Base-by-base conservation (phyloP, 2,888 invertebrate species). In the Scaptomyza cyrtandrae region DNA sequence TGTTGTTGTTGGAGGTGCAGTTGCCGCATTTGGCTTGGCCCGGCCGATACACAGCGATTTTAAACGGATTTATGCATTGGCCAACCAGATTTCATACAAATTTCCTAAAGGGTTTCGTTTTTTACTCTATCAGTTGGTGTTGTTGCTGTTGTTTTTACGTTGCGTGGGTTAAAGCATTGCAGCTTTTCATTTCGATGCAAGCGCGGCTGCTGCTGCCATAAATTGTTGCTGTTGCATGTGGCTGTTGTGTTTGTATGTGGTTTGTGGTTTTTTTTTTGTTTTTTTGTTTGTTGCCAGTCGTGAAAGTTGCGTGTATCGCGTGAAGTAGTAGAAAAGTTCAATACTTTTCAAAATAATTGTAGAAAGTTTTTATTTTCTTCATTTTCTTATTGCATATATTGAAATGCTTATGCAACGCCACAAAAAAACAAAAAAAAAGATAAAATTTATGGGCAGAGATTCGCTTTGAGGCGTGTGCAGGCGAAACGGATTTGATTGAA, bases 301-400 rank as follows among this genome's bases (percentile, higher is more conserved):
- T 85, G 89, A 87, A 87, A 87, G 89, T 88, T 87, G 89, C 88
- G 88, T 86, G 88, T 88, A 86, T 84, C 84, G 85, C 85, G 88
- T 86, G 83, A 86, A 85, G 80, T 86, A 78, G 78, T 86, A 80
- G 84, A 86, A 86, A 84, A 83, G 83, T 86, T 88, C 84, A 86
- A 86, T 86, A 75, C 77, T 76, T 80, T 83, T 86, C 60, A 78
- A 85, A 78, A 86, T 85, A 86, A 86, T 86, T 86, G 88, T 85
- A 88, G 85, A 85, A 85, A 85, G 85, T 85, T 85, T 81, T 78
- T 61, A n/a, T 63, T 67, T 64, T 56, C 29, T 46, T 56, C 43
- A 58, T 49, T 52, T 49, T 53, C 43, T 39, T 44, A 35, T 52
- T 60, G 69, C 60, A 52, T 24, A 4, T 48, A 49, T 69, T 64